Evolutionary conservation across 2,797 vertebrate genomes (phyloP), one percentile per base, ranked within the genome.

Genomic region (Xerus rutilus): DNA sequence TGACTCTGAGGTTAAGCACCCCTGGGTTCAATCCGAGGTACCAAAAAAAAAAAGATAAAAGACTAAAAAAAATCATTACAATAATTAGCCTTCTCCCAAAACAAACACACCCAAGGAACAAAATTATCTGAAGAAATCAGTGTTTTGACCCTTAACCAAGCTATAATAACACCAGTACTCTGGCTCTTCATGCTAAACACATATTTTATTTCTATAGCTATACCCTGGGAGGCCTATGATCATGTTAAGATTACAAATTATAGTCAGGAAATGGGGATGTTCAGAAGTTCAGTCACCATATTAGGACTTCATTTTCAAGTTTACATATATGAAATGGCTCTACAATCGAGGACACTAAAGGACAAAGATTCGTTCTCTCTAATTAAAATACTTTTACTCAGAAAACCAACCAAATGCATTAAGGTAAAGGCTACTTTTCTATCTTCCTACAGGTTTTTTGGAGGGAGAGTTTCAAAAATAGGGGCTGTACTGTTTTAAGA

Each of bases 351-450:
- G 14, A 18, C 49, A 93, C 20, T 28, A 43, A 5, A 82, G 0
- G 67, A 32, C 0, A 74, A 91, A 43, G 43, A 54, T 64, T 73
- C 72, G 7, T 65, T 93, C 76, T 2, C 0, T 59, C 10, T 86
- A 30, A 86, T 12, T 89, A 70, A 93, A 62, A 65, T 11, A 17
- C 54, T 69, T 96, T 83, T 59, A 67, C 54, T 97, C 93, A 62
- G 13, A 64, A 88, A 91, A 94, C 74, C 6, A 78, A 64, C 23
- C 54, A 25, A 35, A 62, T 39, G 49, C 14, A 82, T 28, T 35
- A 57, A 17, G 4, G 54, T 32, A 47, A 86, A 74, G 65, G 65
- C 30, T 89, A 18, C 21, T 76, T 76, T 93, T 13, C 47, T 65
- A 35, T 49, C 59, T 89, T 45, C 15, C 10, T 76, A 6, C 1